Conservation (phyloP, 2,797 vertebrate species). For the Petrocephalus schoutedeni region DNA sequence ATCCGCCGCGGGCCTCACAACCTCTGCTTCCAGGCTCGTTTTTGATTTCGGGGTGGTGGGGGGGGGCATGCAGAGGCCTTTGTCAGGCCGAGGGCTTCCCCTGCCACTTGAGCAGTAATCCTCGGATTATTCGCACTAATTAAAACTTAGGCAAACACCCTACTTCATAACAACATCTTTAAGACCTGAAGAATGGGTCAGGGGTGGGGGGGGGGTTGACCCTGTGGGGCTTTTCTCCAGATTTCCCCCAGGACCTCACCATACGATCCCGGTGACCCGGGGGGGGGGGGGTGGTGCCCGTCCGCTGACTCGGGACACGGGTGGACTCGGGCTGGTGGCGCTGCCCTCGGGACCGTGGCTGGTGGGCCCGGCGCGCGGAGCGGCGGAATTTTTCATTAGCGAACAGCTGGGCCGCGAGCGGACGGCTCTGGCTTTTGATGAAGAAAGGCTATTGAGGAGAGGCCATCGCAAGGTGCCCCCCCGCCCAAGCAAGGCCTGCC, state of each 20-base stretch:
- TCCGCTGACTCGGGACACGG: not conserved
- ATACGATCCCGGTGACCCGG: slow-evolving; percentile 17
- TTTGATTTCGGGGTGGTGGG: slow-evolving; percentile 55
- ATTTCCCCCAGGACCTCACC: slow-evolving; percentile 10
- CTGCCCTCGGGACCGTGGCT: not conserved
- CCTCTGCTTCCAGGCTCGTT: slow-evolving; percentile 53
- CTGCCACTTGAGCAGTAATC: slow-evolving; percentile 66
- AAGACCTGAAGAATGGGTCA: slow-evolving; percentile 31
- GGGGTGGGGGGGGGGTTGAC: not conserved
- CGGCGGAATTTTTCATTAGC: slow-evolving; percentile 75
- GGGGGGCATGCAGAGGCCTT: slow-evolving; percentile 35
- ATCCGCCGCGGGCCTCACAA: slow-evolving; percentile 36
- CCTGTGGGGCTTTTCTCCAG: not conserved
- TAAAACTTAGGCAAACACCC: slow-evolving; percentile 90
- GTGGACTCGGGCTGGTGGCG: not conserved
- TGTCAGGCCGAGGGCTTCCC: not conserved
- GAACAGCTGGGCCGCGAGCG: slow-evolving; percentile 68
- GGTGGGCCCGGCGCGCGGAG: slow-evolving; percentile 50
- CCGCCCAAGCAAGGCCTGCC: slow-evolving; percentile 34
- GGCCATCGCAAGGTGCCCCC: slow-evolving; percentile 53
- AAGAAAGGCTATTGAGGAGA: slow-evolving; percentile 44
- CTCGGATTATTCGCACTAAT: slow-evolving; percentile 83
- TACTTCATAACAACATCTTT: slow-evolving; percentile 56
- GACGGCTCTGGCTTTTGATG: slow-evolving; percentile 62
- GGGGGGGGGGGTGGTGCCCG: slow-evolving; percentile 44